Conservation (phyloP, 2,888 invertebrate species). For the Andricus quercusramuli region DNA sequence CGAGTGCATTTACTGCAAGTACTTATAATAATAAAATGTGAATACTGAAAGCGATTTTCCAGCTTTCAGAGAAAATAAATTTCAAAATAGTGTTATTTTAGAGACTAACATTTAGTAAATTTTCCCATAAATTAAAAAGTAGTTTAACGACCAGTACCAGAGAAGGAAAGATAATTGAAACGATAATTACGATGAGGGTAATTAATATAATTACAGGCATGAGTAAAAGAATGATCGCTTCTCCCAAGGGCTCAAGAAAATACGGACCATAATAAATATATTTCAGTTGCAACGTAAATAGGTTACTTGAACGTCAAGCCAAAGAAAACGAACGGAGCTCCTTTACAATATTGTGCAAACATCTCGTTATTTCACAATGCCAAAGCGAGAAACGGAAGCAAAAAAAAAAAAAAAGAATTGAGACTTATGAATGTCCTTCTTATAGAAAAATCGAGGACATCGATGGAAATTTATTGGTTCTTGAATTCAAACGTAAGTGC, state of each 20-base stretch:
- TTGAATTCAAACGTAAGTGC: slow-evolving; percentile 27
- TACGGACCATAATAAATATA: slow-evolving; percentile 27
- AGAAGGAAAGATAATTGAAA: slow-evolving; percentile 30
- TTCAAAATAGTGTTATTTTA: neutral
- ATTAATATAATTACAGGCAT: slow-evolving; percentile 35
- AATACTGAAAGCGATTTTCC: neutral
- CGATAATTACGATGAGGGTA: slow-evolving; percentile 30
- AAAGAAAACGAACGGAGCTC: slow-evolving; percentile 25
- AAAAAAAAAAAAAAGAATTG: slow-evolving; percentile 1
- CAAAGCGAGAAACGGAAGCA: slow-evolving; percentile 27
- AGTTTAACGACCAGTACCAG: neutral
- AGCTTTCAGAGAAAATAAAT: neutral
- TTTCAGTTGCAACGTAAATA: slow-evolving; percentile 28
- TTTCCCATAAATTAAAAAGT: slow-evolving; percentile 4
- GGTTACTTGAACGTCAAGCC: slow-evolving; percentile 18
- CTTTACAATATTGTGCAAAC: slow-evolving; percentile 37
- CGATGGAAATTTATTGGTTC: slow-evolving; percentile 25
- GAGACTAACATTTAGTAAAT: neutral
- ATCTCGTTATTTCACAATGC: slow-evolving; percentile 35
- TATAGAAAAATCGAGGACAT: slow-evolving; percentile 37
- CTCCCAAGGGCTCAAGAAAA: slow-evolving; percentile 31
- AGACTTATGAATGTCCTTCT: slow-evolving; percentile 34
- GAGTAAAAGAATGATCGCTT: slow-evolving; percentile 25
- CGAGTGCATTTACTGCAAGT: too few relatives aligned
- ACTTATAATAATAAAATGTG: too few relatives aligned